A percentile compares a stretch with the other conserved stretches of the same genome.
These are phyloP conservation scores for Thunnus thynnus DNA, from an alignment of 2,113 vertebrate genomes.

Conservation along the genomic window DNA sequence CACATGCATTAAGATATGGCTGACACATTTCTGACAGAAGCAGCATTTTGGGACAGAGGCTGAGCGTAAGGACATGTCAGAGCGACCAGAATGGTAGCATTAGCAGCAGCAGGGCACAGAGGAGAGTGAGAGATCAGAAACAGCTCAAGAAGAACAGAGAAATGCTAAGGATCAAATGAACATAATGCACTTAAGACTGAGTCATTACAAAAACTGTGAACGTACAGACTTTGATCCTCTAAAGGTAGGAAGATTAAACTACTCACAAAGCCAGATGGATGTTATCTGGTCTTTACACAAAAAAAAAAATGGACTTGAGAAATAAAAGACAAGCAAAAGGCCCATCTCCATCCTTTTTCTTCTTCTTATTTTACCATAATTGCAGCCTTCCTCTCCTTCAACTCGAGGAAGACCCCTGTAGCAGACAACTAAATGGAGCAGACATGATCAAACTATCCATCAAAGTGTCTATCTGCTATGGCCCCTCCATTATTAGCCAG, in stretches of 20 bases:
- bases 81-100: constrained; percentile 75
- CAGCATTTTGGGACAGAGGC: constrained; percentile 81
- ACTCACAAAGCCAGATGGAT: constrained; percentile 56
- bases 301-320: constrained; percentile 28
- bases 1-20: constrained; percentile 83
- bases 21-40: constrained; percentile 80
- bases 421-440: constrained; percentile 51
- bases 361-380: constrained; percentile 22
- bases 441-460: constrained; percentile 13
- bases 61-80: constrained; percentile 75
- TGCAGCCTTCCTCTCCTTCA: constrained; percentile 35
- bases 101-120: constrained; percentile 81
- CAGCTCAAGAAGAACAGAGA: constrained; percentile 36
- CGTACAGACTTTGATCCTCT: constrained; percentile 63
- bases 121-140: constrained; percentile 46
- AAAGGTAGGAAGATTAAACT: constrained; percentile 58
- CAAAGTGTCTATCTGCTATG: constrained; percentile 17
- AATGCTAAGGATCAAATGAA: constrained; percentile 55
- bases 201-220: constrained; percentile 66
- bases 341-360: constrained; percentile 9
- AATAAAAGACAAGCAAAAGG: constrained; percentile 50
- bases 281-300: constrained; percentile 29
- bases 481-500: constrained; percentile 12
- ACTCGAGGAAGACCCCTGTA: constrained; percentile 40
- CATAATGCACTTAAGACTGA: constrained; percentile 71